Conservation (phyloP, 2,113 vertebrate genomes). For the Scomber scombrus region DNA sequence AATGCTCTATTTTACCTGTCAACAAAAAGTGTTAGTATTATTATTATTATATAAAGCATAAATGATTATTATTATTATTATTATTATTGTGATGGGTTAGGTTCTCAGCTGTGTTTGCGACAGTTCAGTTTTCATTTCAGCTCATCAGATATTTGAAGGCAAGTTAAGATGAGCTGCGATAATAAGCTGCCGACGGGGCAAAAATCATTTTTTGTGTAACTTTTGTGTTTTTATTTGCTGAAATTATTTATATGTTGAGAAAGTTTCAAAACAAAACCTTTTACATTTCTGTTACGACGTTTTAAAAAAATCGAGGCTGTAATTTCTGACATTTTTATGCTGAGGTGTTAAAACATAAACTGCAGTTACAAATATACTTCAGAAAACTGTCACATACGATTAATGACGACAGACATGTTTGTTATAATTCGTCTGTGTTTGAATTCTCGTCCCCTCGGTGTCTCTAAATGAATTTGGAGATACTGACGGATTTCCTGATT, state of each 20-base stretch:
- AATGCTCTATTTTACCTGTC: slow-evolving; percentile 65
- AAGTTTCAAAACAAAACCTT: slow-evolving; percentile 24
- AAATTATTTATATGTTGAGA: slow-evolving; percentile 55
- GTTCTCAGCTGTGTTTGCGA: slow-evolving; percentile 51
- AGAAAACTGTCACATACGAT: not conserved
- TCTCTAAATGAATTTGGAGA: not conserved
- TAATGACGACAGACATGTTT: not conserved
- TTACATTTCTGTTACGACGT: slow-evolving; percentile 16
- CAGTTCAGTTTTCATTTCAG: slow-evolving; percentile 28
- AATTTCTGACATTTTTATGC: not conserved
- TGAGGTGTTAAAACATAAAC: not conserved
- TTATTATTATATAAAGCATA: slow-evolving; percentile 55
- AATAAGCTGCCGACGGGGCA: slow-evolving; percentile 2
- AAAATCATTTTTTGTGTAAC: slow-evolving; percentile 7
- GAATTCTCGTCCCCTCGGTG: not conserved
- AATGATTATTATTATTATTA: slow-evolving; percentile 77
- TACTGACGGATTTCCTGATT: not conserved
- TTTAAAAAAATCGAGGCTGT: no score
- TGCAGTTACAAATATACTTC: not conserved
- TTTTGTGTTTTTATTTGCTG: slow-evolving; percentile 22
- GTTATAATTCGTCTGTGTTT: not conserved
- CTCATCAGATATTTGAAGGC: slow-evolving; percentile 23
- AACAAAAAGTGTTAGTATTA: slow-evolving; percentile 74
- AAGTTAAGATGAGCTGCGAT: not conserved
- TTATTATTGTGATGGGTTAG: slow-evolving; percentile 50